These are phyloP conservation scores for Achroia grisella DNA, from an alignment of 1,140 invertebrate species.

Conservation along the genomic window DNA sequence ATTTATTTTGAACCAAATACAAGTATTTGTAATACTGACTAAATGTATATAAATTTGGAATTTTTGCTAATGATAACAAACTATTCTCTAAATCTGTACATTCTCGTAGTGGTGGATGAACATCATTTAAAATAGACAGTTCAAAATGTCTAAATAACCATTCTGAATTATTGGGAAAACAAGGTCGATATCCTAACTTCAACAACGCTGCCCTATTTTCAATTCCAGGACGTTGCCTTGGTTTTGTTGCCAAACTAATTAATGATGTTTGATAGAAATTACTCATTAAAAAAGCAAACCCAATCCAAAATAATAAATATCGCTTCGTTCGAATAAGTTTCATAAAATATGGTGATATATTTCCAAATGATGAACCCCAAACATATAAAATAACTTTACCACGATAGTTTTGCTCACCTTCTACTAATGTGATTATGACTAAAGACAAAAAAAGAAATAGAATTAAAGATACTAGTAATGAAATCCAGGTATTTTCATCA, in stretches of 20 bases:
- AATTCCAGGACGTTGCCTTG: not conserved
- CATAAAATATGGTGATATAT: not conserved
- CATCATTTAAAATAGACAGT: not conserved
- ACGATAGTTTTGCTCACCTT: not conserved
- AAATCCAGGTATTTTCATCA: not conserved
- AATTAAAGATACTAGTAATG: not conserved
- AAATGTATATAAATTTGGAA: not conserved
- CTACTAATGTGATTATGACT: no score
- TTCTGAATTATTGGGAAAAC: not conserved
- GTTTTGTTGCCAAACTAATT: not conserved
- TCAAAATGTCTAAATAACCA: not conserved
- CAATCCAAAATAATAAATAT: conserved; percentile 8
- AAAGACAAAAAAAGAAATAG: not conserved
- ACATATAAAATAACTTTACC: not conserved
- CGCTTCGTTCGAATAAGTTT: not conserved
- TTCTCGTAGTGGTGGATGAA: not conserved
- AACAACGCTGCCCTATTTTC: not conserved
- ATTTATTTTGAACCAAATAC: not conserved
- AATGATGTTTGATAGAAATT: conserved; percentile 1
- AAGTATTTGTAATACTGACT: not conserved
- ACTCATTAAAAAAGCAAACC: conserved; percentile 15
- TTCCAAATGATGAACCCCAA: not conserved
- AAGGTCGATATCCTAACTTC: not conserved
- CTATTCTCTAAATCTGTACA: not conserved
- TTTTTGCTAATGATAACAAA: not conserved